A percentile compares a stretch with the other conserved stretches of the same genome.
phyloP scores from a whole-genome alignment of 1,140 invertebrate genomes.

The Bacillus rossius region DNA sequence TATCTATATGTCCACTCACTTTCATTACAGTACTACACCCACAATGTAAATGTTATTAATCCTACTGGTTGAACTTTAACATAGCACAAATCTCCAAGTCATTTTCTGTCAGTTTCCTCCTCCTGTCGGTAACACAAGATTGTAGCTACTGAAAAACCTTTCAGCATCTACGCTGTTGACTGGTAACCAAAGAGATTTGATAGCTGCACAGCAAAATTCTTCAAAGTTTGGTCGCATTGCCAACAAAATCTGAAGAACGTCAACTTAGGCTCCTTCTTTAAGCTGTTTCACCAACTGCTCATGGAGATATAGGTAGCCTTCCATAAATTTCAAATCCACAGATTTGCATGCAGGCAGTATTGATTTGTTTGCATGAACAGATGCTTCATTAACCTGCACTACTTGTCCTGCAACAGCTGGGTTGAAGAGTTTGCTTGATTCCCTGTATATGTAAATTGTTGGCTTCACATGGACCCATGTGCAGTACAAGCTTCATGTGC shows the following conservation, averaged over 20 bases:
- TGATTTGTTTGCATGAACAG: too few relatives aligned
- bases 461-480: neutral
- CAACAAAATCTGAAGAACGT: neutral
- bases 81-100: neutral
- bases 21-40: too few relatives aligned
- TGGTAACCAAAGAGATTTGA: neutral
- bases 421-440: neutral
- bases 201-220: neutral
- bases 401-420: neutral
- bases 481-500: neutral
- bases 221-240: neutral
- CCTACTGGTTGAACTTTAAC: neutral
- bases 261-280: neutral
- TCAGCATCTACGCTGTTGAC: slow-evolving; percentile 2
- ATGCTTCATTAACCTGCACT: neutral
- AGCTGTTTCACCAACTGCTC: neutral
- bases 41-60: neutral
- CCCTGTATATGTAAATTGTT: neutral
- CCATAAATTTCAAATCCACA: neutral
- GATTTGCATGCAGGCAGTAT: neutral
- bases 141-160: neutral
- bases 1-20: too few relatives aligned
- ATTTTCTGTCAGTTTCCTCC: neutral
- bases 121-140: neutral
- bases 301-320: neutral